A percentile compares a stretch with the other conserved stretches of the same genome.
Evolutionary conservation across 1,140 invertebrate species (phyloP).

Genomic region (Maconellicoccus hirsutus): DNA sequence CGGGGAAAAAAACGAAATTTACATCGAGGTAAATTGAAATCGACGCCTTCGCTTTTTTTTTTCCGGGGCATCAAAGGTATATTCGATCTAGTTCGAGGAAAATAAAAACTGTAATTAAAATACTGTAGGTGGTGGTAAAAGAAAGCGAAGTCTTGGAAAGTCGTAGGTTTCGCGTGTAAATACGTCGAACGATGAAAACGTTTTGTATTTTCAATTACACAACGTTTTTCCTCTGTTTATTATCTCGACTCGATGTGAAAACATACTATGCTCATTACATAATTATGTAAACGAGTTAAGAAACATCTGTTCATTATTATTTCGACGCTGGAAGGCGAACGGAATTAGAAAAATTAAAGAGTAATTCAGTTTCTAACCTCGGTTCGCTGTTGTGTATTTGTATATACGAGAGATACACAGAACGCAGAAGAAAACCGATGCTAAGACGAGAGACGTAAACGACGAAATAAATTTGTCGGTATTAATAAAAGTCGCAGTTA

Average conservation of each 20-base stretch:
- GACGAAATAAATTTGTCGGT: background rate
- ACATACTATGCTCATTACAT: background rate
- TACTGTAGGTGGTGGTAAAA: no score
- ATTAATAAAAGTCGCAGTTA: background rate
- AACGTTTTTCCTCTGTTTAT: background rate
- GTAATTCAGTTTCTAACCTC: background rate
- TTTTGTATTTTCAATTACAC: background rate
- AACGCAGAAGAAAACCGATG: background rate
- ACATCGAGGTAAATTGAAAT: no score
- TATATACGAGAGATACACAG: background rate
- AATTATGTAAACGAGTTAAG: background rate
- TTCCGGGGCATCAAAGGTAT: no score
- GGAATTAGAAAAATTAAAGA: background rate
- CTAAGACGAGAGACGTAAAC: background rate
- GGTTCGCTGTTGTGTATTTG: background rate
- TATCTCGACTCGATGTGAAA: conserved; percentile 3
- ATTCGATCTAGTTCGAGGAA: no score
- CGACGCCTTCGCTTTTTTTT: no score
- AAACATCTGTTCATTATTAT: background rate
- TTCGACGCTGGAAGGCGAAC: background rate
- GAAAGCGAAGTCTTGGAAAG: no score
- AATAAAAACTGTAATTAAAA: no score
- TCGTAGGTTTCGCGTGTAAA: no score
- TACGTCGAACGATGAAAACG: no score
- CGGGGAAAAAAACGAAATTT: no score